These are phyloP conservation scores for Troilus luridus DNA, from an alignment of 2,888 invertebrate species.

Conservation along the genomic window DNA sequence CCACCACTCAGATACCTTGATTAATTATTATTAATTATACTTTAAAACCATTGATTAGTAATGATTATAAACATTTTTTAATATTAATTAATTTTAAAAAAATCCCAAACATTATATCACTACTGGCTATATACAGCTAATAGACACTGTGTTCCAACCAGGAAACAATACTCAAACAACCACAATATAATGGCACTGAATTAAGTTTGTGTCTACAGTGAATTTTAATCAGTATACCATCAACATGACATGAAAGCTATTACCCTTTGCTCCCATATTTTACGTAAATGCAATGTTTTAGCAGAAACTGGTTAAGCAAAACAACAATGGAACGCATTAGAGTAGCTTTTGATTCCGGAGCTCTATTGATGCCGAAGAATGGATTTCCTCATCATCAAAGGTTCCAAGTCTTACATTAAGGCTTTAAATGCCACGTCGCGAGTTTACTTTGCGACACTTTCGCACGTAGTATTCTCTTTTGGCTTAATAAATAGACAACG, in stretches of 20 bases:
- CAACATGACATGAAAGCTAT: neutral
- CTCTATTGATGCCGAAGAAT: neutral
- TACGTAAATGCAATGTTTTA: constrained; percentile 1
- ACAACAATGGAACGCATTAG: neutral
- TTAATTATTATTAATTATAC: too few species aligned
- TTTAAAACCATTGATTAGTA: too few species aligned
- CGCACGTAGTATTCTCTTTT: neutral
- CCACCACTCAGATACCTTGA: too few species aligned
- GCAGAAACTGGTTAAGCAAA: neutral
- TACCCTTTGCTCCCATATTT: neutral
- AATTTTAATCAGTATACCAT: neutral
- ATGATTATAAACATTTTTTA: too few species aligned
- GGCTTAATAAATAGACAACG: too few species aligned
- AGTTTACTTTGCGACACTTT: neutral
- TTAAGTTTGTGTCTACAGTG: neutral
- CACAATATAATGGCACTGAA: neutral
- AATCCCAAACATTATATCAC: too few species aligned
- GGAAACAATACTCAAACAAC: too few species aligned
- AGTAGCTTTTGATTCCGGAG: neutral
- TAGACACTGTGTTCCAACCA: too few species aligned
- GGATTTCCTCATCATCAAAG: neutral
- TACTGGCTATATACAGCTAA: too few species aligned
- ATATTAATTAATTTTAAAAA: too few species aligned
- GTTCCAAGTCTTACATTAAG: neutral
- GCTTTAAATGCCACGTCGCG: neutral